These are phyloP conservation scores for Buteo buteo DNA, from an alignment of 2,113 vertebrate species.

Conservation along the genomic window DNA sequence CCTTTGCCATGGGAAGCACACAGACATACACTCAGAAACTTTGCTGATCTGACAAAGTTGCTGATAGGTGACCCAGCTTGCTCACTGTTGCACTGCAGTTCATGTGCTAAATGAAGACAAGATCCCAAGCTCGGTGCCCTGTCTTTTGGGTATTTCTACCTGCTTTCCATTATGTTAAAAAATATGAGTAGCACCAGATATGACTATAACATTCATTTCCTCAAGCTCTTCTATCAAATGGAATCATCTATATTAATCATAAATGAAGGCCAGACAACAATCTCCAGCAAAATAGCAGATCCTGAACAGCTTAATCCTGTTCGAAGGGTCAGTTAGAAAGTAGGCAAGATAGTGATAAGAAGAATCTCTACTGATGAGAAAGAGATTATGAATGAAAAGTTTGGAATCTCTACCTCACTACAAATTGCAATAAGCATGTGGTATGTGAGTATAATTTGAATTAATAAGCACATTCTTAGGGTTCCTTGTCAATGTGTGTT, in stretches of 20 bases:
- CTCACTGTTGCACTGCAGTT: accelerated
- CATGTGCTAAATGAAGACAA: neutral
- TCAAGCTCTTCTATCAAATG: neutral
- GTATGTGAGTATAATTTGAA: neutral
- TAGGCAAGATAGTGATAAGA: neutral
- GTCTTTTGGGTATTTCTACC: neutral
- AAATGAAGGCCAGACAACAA: neutral
- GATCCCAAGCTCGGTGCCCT: neutral
- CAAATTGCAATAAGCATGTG: neutral
- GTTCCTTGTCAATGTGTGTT: neutral
- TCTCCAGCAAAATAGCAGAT: neutral
- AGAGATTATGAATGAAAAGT: neutral
- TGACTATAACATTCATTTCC: accelerated
- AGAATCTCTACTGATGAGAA: neutral
- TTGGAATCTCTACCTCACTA: neutral
- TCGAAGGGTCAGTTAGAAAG: neutral
- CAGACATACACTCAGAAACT: neutral
- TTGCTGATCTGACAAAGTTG: neutral
- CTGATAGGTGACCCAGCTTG: neutral
- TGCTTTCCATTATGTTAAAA: neutral
- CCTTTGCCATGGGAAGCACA: neutral
- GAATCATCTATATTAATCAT: neutral
- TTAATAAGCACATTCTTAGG: neutral
- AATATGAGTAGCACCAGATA: neutral
- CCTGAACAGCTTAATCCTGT: neutral